Percentiles rank a stretch among this genome's conserved stretches.
Evolutionary conservation across 2,888 invertebrate genomes (phyloP).

Genomic region (Hirtodrosophila duncani): DNA sequence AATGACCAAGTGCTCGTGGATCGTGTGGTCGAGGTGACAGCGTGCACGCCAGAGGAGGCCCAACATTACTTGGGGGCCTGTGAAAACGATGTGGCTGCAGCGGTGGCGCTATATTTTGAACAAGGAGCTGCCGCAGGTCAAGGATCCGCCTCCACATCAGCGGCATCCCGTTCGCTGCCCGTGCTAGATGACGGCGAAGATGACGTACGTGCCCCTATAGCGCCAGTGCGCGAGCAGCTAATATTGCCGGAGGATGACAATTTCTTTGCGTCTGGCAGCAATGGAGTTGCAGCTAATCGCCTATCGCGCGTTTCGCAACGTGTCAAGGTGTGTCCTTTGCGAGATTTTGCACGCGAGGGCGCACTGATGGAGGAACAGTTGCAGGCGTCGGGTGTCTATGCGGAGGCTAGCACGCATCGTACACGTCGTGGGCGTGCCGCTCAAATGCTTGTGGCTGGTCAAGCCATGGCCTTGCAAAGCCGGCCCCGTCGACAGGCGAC

Average conservation of each 20-base stretch:
- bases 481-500: constrained; percentile 26
- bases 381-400: constrained; percentile 56
- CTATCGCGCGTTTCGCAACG: constrained; percentile 64
- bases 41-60: constrained; percentile 67
- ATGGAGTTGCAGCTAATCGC: constrained; percentile 37
- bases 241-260: constrained; percentile 77
- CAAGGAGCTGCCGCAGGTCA: constrained; percentile 55
- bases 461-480: constrained; percentile 35
- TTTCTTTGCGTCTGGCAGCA: constrained; percentile 66
- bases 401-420: constrained; percentile 42
- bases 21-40: constrained; percentile 75
- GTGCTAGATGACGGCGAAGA: constrained; percentile 46
- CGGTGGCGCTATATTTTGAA: constrained; percentile 74
- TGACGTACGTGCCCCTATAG: constrained; percentile 76
- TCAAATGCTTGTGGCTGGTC: constrained; percentile 57
- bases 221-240: constrained; percentile 76
- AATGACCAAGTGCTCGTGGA: constrained; percentile 61
- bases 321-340: constrained; percentile 75
- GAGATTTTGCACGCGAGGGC: constrained; percentile 77
- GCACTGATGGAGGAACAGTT: constrained; percentile 76
- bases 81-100: constrained; percentile 75
- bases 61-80: constrained; percentile 72
- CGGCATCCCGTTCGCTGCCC: constrained; percentile 11
- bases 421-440: constrained; percentile 55
- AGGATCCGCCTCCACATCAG: constrained; percentile 24